A percentile compares a stretch with the other conserved stretches of the same genome.
These are phyloP conservation scores for Sesamia inferens DNA, from an alignment of 2,888 invertebrate genomes.

Conservation along the genomic window DNA sequence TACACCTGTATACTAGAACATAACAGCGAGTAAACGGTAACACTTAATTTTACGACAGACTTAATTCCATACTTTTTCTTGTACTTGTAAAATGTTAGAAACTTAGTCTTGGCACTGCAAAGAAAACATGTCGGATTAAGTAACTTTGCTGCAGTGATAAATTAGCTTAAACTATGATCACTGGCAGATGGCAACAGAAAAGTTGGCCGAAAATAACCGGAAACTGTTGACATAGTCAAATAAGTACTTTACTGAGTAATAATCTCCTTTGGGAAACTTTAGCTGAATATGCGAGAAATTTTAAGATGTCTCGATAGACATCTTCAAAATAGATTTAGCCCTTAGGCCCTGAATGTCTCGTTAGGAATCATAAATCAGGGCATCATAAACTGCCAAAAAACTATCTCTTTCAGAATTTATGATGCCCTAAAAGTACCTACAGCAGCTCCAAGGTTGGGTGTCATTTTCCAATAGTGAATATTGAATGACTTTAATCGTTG, in stretches of 20 bases:
- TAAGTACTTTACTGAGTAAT: not conserved
- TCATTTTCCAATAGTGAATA: too few relatives aligned
- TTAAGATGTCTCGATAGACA: too few relatives aligned
- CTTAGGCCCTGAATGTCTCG: too few relatives aligned
- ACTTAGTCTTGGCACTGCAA: conserved; percentile 1
- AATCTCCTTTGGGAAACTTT: not conserved
- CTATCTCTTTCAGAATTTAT: not conserved
- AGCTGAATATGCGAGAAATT: too few relatives aligned
- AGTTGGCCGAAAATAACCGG: not conserved
- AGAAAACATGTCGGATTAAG: conserved; percentile 8
- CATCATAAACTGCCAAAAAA: too few relatives aligned
- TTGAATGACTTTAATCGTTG: too few relatives aligned
- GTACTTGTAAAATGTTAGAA: conserved; percentile 9
- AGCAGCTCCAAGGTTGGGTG: too few relatives aligned
- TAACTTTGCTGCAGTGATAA: not conserved
- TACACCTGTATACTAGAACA: conserved; percentile 17
- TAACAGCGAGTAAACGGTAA: conserved; percentile 24
- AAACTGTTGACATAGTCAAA: not conserved
- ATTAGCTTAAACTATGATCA: not conserved
- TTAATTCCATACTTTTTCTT: conserved; percentile 15
- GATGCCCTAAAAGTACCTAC: not conserved
- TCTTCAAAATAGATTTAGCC: too few relatives aligned
- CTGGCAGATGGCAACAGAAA: not conserved
- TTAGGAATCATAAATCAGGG: too few relatives aligned
- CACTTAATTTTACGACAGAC: conserved; percentile 23